phyloP scores from a whole-genome alignment of 2,797 vertebrate species.

The Valencia hispanica region DNA sequence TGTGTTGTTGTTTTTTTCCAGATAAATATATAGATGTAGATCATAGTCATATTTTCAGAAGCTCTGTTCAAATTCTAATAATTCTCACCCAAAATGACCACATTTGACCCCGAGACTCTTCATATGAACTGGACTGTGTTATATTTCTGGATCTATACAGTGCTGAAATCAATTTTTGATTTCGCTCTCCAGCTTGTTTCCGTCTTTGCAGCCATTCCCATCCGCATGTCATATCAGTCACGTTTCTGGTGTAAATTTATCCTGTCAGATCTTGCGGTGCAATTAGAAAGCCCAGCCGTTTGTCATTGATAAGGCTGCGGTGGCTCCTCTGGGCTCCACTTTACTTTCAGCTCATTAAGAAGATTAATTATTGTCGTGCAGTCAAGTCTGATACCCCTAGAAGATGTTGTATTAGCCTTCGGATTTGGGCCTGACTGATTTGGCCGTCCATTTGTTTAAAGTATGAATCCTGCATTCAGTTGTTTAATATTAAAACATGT shows the following conservation, averaged over 20 bases:
- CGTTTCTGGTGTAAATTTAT: conserved; percentile 69
- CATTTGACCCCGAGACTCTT: not conserved
- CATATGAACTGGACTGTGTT: not conserved
- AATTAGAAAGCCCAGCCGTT: conserved; percentile 77
- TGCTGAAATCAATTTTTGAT: conserved; percentile 22
- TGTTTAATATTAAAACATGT: conserved; percentile 35
- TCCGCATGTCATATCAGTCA: conserved; percentile 60
- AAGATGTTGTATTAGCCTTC: conserved; percentile 37
- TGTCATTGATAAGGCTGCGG: conserved; percentile 72
- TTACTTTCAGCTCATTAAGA: conserved; percentile 72
- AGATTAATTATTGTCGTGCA: conserved; percentile 73
- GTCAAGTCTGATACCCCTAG: conserved; percentile 46
- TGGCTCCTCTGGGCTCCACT: conserved; percentile 65
- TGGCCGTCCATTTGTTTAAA: conserved; percentile 51
- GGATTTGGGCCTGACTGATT: conserved; percentile 36
- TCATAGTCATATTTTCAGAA: not conserved
- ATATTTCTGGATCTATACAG: conserved; percentile 15
- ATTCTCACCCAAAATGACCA: not conserved
- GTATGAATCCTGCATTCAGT: conserved; percentile 25
- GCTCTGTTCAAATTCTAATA: not conserved
- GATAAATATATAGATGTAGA: not conserved
- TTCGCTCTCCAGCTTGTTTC: conserved; percentile 32
- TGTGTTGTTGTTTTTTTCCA: not conserved
- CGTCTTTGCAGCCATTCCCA: conserved; percentile 31
- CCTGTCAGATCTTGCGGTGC: conserved; percentile 72